Conservation (phyloP, 92 coral and sea anemone species). For the Zoanthus gigantus region DNA sequence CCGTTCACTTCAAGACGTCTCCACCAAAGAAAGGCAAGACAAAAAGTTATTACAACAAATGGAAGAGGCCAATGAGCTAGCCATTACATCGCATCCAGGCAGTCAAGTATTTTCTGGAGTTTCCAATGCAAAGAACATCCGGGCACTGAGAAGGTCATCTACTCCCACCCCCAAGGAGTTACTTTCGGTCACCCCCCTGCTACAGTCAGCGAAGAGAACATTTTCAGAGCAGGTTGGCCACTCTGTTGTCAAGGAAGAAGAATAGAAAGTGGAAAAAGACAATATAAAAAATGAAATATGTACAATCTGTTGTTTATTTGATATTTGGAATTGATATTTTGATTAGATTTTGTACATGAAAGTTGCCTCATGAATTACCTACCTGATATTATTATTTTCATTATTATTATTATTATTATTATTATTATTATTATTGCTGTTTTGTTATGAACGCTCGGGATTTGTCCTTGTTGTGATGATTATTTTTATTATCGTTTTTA, state of each 20-base stretch:
- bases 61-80: not conserved
- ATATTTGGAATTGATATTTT: too few relatives aligned
- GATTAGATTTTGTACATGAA: too few relatives aligned
- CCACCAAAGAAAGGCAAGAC: not conserved
- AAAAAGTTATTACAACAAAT: not conserved
- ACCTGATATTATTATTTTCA: too few relatives aligned
- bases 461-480: too few relatives aligned
- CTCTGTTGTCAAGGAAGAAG: slow-evolving; percentile 22
- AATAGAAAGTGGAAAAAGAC: slow-evolving; percentile 5
- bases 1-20: slow-evolving; percentile 30
- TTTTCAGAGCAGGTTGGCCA: slow-evolving; percentile 39
- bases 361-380: too few relatives aligned
- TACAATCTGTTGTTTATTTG: too few relatives aligned
- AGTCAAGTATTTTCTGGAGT: slow-evolving; percentile 11
- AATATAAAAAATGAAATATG: not conserved
- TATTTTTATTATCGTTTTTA: too few relatives aligned
- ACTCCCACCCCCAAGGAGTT: slow-evolving; percentile 42
- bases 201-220: slow-evolving; percentile 15
- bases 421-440: too few relatives aligned
- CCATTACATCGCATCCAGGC: slow-evolving; percentile 14
- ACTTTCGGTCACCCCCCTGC: slow-evolving; percentile 37
- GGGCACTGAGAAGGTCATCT: slow-evolving; percentile 33
- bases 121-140: slow-evolving; percentile 7
- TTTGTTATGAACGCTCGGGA: too few relatives aligned
- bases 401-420: too few relatives aligned